phyloP scores from a whole-genome alignment of 2,113 vertebrate species.

The Dicrurus megarhynchus region DNA sequence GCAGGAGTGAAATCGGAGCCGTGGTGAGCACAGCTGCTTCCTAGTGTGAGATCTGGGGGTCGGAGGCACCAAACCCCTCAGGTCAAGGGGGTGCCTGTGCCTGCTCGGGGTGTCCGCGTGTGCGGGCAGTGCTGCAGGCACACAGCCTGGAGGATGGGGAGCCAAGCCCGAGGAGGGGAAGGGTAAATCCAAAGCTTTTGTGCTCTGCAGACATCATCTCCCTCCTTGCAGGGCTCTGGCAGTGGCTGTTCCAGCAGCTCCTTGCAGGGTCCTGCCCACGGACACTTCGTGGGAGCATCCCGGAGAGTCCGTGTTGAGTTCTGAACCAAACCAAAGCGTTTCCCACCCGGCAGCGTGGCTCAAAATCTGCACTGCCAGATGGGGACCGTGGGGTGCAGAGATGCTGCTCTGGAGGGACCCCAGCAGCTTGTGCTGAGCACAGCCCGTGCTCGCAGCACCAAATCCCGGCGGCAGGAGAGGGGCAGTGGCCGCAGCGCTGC shows the following conservation, averaged over 20 bases:
- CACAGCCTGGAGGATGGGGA: background rate
- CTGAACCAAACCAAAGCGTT: background rate
- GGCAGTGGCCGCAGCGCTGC: background rate
- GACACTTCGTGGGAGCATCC: background rate
- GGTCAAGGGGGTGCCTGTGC: fast-evolving
- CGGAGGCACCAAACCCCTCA: background rate
- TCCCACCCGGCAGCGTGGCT: fast-evolving
- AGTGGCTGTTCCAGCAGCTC: background rate
- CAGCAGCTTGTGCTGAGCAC: background rate
- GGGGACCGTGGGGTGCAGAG: too few species aligned
- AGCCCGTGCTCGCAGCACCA: background rate
- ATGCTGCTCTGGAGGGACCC: background rate
- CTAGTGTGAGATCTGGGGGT: fast-evolving
- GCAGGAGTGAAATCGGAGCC: fast-evolving
- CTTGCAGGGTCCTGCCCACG: background rate
- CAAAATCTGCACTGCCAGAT: fast-evolving
- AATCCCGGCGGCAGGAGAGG: background rate
- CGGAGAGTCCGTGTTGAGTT: background rate
- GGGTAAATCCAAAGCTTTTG: background rate
- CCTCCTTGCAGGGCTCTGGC: background rate
- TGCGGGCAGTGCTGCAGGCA: background rate
- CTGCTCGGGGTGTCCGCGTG: fast-evolving
- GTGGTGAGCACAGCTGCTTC: background rate
- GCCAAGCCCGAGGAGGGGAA: background rate
- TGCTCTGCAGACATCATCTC: background rate